Conservation (phyloP, 2,797 vertebrate species). For the Poecile montanus region DNA sequence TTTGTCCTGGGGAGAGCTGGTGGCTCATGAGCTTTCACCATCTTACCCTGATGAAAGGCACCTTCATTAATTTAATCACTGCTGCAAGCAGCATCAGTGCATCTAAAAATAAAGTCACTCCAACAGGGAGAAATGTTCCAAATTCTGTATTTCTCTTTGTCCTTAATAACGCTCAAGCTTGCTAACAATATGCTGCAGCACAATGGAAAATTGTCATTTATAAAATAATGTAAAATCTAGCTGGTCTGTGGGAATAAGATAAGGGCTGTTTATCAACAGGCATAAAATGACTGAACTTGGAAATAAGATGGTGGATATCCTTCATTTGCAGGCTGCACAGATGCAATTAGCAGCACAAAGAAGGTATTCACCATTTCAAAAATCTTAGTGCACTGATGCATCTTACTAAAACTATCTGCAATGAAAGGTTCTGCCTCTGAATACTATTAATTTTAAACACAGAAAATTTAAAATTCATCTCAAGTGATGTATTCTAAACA, state of each 20-base stretch:
- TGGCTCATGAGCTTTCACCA: background rate
- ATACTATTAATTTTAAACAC: slow-evolving; percentile 10
- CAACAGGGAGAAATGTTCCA: background rate
- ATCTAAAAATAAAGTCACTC: slow-evolving; percentile 5
- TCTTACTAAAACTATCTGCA: slow-evolving; percentile 18
- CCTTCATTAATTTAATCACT: background rate
- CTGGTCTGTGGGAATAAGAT: slow-evolving; percentile 50
- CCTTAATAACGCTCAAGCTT: slow-evolving; percentile 1
- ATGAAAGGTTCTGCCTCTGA: slow-evolving; percentile 3
- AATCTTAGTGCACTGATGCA: slow-evolving; percentile 38
- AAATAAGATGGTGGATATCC: slow-evolving; percentile 48
- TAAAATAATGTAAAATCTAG: slow-evolving; percentile 35
- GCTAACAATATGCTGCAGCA: background rate
- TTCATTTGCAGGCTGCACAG: slow-evolving; percentile 36
- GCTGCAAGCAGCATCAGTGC: background rate
- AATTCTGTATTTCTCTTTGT: background rate
- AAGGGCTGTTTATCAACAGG: slow-evolving; percentile 60
- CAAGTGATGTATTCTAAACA: background rate
- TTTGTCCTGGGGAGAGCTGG: background rate
- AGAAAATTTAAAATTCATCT: background rate
- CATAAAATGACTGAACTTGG: slow-evolving; percentile 39
- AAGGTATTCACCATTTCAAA: slow-evolving; percentile 23
- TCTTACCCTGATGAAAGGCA: background rate
- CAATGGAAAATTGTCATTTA: slow-evolving; percentile 20
- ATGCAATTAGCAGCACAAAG: slow-evolving; percentile 64